phyloP scores from a whole-genome alignment of 2,797 vertebrate species.

The Hippoglossus hippoglossus region DNA sequence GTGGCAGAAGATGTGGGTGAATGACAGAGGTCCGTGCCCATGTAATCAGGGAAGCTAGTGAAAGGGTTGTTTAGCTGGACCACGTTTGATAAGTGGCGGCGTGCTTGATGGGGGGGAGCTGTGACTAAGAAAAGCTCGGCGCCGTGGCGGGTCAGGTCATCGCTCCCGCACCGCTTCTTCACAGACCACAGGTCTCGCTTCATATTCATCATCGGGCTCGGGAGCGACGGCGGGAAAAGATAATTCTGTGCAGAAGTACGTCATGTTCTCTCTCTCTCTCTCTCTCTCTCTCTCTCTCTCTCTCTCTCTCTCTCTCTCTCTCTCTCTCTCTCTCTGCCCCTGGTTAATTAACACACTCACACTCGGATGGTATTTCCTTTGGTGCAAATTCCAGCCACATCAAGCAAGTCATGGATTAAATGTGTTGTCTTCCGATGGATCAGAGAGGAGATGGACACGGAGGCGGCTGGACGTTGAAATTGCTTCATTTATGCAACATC shows the following conservation, averaged over 20 bases:
- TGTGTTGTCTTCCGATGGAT: neutral
- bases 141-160: slow-evolving; percentile 43
- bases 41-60: slow-evolving; percentile 59
- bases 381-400: neutral
- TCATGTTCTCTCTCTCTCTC: neutral
- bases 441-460: neutral
- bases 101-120: slow-evolving; percentile 29
- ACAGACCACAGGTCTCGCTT: slow-evolving; percentile 25
- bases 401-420: neutral
- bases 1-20: slow-evolving; percentile 13
- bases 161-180: slow-evolving; percentile 9
- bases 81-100: slow-evolving; percentile 52
- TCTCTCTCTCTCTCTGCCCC: neutral
- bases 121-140: slow-evolving; percentile 50
- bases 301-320: too few species aligned
- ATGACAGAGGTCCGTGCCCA: slow-evolving; percentile 25
- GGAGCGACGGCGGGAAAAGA: neutral
- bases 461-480: neutral
- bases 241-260: slow-evolving; percentile 6
- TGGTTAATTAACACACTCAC: neutral
- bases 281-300: too few species aligned
- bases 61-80: slow-evolving; percentile 45
- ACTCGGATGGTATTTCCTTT: neutral
- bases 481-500: slow-evolving; percentile 4
- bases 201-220: slow-evolving; percentile 52